Evolutionary conservation across 2,888 invertebrate genomes (phyloP), one percentile per base, ranked within the genome.

Genomic region (Deroplatys truncata): DNA sequence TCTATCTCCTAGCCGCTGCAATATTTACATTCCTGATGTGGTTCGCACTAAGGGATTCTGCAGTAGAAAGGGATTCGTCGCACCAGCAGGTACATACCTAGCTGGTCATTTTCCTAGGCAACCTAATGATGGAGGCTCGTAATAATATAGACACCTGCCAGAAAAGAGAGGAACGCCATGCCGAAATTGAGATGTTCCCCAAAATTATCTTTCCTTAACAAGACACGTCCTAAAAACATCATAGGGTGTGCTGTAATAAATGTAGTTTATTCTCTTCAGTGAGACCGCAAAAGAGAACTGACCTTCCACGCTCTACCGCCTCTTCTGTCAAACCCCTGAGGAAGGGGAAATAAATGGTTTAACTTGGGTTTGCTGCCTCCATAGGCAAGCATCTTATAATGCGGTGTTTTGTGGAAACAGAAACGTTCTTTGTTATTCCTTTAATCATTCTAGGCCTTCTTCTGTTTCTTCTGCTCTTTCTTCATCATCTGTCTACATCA

Each of bases 91-190:
- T 72, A 72, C 56, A 72, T 72, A 72, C 56, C 56, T 72, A 72
- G 56, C 56, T 72, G 56, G 56, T 72, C 56, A 72, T 72, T 72
- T 72, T 72, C 56, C 56, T 72, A 72, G 56, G 56, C 56, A 72
- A 72, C 20, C 56, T 72, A 72, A 72, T 72, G 56, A 72, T 25
- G 56, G 56, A 72, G 56, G 56, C 56, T 72, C 56, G 86, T 86
- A 86, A 86, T 86, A 86, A 86, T 82, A 86, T 49, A 29, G 86
- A 72, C 86, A 86, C 72, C 86, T 86, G 86, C 86, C 86, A 82
- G 20, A 82, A 82, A 82, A 86, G 20, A 72, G 56, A 72, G 56
- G 56, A 72, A 86, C 86, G 86, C 31, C 86, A 86, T 86, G 29
- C 20, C 29, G 56, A 31, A 86, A 86, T 86, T 86, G 82, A 86